phyloP scores from a whole-genome alignment of 1,140 invertebrate genomes.

The Nymphalis io region DNA sequence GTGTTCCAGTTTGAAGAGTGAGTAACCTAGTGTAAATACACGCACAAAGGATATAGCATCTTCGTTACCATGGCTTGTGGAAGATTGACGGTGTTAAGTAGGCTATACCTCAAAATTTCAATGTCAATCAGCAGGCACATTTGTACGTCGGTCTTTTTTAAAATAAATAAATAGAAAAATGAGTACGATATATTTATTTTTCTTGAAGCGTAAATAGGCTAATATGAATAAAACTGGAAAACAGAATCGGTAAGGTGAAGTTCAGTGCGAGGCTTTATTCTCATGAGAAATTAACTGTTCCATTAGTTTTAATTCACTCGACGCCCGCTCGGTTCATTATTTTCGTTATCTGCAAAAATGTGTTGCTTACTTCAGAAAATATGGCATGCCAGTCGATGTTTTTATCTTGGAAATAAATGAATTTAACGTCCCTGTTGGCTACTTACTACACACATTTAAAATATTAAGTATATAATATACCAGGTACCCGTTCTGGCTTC shows the following conservation, averaged over 20 bases:
- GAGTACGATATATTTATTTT: not conserved
- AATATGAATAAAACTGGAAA: slow-evolving; percentile 15
- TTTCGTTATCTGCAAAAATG: slow-evolving; percentile 46
- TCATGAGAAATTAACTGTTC: slow-evolving; percentile 78
- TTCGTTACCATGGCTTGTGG: no score
- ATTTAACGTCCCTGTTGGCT: not conserved
- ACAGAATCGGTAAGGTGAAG: slow-evolving; percentile 21
- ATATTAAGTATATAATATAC: not conserved
- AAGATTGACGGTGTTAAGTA: no score
- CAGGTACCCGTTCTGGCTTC: no score
- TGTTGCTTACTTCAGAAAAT: slow-evolving; percentile 28
- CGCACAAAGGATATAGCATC: no score
- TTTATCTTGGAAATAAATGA: slow-evolving; percentile 7
- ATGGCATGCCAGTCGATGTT: not conserved
- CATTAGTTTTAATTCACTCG: slow-evolving; percentile 79
- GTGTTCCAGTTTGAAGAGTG: no score
- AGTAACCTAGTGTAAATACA: no score
- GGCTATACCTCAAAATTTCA: no score
- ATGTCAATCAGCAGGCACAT: no score
- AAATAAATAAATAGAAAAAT: not conserved
- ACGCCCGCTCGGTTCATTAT: slow-evolving; percentile 65
- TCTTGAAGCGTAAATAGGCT: slow-evolving; percentile 3
- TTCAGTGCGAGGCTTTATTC: slow-evolving; percentile 36
- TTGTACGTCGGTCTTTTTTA: no score
- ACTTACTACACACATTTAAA: not conserved